Percentiles rank a stretch among this genome's conserved stretches.
These are phyloP conservation scores for Dromaius novaehollandiae DNA, from an alignment of 2,113 vertebrate species.

Conservation along the genomic window DNA sequence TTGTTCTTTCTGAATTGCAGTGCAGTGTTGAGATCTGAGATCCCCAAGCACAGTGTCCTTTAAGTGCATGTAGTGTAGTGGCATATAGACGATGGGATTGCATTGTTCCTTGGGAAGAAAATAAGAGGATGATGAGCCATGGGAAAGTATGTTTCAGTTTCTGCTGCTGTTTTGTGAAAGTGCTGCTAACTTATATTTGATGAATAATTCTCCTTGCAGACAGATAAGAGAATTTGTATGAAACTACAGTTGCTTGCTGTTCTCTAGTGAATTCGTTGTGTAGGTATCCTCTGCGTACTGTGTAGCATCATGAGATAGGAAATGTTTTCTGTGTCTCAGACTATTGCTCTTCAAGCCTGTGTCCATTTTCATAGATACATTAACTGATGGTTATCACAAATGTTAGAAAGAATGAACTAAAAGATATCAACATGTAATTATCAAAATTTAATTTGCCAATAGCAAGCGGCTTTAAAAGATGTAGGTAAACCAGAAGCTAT, in stretches of 20 bases:
- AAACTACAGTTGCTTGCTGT: background rate
- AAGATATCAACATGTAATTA: background rate
- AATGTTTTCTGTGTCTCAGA: background rate
- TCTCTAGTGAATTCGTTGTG: background rate
- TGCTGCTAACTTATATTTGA: background rate
- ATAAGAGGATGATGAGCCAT: background rate
- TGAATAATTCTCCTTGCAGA: background rate
- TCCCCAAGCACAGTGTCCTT: fast-evolving
- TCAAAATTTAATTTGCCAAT: background rate
- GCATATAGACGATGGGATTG: background rate
- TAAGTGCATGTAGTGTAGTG: background rate
- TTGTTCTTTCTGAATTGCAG: background rate
- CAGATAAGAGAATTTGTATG: background rate
- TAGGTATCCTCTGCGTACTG: background rate
- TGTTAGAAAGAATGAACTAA: background rate
- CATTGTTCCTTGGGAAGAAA: background rate
- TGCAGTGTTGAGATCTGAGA: background rate
- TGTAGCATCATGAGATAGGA: background rate
- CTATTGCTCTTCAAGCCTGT: background rate
- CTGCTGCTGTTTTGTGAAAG: background rate
- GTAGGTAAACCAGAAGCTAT: background rate
- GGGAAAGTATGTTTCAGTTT: background rate
- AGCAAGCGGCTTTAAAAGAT: background rate
- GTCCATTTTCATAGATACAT: background rate
- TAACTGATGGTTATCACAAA: background rate